These are phyloP conservation scores for Linyphia triangularis DNA, from an alignment of 2,888 invertebrate species.

Conservation along the genomic window DNA sequence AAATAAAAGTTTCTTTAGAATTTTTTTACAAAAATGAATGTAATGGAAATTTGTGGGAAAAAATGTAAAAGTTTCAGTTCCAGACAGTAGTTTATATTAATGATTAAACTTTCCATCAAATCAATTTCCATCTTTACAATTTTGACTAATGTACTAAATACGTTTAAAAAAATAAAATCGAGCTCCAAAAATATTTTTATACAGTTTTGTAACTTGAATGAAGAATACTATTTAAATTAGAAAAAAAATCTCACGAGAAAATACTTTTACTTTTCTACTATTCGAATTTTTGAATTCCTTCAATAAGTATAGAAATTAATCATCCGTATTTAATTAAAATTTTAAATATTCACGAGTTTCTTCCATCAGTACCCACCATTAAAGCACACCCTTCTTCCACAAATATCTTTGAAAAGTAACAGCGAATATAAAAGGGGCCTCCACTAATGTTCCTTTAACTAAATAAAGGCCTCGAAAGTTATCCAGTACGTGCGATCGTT, in stretches of 20 bases:
- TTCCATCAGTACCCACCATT: not conserved
- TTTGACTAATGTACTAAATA: too few species aligned
- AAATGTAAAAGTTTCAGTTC: too few species aligned
- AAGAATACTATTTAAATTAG: not conserved
- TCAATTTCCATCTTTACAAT: too few species aligned
- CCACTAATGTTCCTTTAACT: conserved; percentile 53
- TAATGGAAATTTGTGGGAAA: too few species aligned
- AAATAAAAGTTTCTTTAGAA: too few species aligned
- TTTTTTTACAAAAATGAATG: too few species aligned
- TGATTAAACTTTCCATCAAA: too few species aligned
- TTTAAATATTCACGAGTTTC: conserved; percentile 50
- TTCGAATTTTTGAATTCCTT: not conserved
- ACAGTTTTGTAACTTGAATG: not conserved
- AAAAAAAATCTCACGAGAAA: not conserved
- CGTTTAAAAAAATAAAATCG: too few species aligned
- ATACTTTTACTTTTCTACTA: not conserved
- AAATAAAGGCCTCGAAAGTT: conserved; percentile 51
- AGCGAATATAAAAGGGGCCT: not conserved
- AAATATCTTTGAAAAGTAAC: not conserved
- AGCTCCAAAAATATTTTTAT: too few species aligned
- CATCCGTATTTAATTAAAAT: conserved; percentile 53
- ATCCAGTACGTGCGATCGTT: conserved; percentile 13
- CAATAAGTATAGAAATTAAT: conserved; percentile 31
- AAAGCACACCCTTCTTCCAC: not conserved
- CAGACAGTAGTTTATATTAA: too few species aligned